Base-by-base conservation (phyloP, 2,797 vertebrate genomes). In the Pipistrellus kuhlii region DNA sequence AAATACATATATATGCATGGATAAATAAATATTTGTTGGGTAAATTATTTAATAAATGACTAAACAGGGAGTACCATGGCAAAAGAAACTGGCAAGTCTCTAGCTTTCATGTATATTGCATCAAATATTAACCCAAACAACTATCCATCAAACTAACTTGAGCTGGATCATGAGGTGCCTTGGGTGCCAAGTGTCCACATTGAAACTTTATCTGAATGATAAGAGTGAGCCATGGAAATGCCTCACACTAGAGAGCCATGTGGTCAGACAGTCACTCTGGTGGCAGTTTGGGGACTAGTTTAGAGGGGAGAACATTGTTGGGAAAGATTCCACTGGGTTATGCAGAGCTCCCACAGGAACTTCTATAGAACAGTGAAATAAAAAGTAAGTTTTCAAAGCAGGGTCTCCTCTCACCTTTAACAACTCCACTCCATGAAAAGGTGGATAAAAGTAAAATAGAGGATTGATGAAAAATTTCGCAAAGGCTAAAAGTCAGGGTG, bases 11-110 rank as follows among this genome's bases (percentile, higher is more conserved):
- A 25, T 53, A 59, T 41, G 48, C 2, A 4, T 57, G 15, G 10
- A 76, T 66, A 68, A 69, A 46, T 53, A 48, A 94, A 44, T 53
- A 38, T 44, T 85, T 46, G 21, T 27, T 38, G 21, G 14, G 30
- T 59, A n/a, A 35, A 81, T 75, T 86, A 85, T 66, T 72, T 92
- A 83, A 78, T 46, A 66, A 68, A 73, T 30, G 38, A 69, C 72
- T 44, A 53, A 75, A 51, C 17, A 90, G 44, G n/a, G 18, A 85
- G 7, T 27, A 68, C 1, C 17, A 53, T 41, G 51, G 10, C 14
- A 90, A 86, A 81, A 83, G 35, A 66, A 44, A 30, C 14, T 41
- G 18, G 48, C 6, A 64, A 23, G 23, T 6, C 23, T 88, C n/a
- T 53, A n/a, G 32, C 8, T 62, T 81, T 87, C 66, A 10, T 17